phyloP scores from a whole-genome alignment of 2,888 invertebrate genomes.

The Sinopyrophorus schimmeli region DNA sequence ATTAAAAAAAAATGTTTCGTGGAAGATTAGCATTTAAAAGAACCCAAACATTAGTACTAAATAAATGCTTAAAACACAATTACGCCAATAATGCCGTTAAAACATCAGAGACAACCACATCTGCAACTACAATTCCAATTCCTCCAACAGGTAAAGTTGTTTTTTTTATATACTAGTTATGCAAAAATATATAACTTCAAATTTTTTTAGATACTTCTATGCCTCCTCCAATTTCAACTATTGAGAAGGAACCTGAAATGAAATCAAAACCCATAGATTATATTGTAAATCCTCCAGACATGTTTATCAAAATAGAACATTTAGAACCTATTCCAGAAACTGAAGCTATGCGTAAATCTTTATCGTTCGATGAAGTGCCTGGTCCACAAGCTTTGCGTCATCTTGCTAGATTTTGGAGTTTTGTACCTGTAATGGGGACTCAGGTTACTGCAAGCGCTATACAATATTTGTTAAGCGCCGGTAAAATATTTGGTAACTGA shows the following conservation, averaged over 20 bases:
- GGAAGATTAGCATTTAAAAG: too few relatives aligned
- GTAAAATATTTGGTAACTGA: slow-evolving; percentile 54
- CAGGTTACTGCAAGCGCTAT: slow-evolving; percentile 61
- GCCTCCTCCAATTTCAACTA: not conserved
- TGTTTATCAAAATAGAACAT: slow-evolving; percentile 33
- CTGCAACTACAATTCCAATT: not conserved
- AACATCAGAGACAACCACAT: not conserved
- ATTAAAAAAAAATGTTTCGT: too few relatives aligned
- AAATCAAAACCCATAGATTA: slow-evolving; percentile 7
- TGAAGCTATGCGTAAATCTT: slow-evolving; percentile 37
- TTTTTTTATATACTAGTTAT: not conserved
- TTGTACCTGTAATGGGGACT: slow-evolving; percentile 65
- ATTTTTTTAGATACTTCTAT: not conserved
- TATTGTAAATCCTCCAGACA: slow-evolving; percentile 9
- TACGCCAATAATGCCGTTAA: not conserved
- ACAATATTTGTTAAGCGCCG: slow-evolving; percentile 59
- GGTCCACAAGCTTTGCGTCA: slow-evolving; percentile 64
- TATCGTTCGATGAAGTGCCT: slow-evolving; percentile 66
- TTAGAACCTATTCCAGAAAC: slow-evolving; percentile 28
- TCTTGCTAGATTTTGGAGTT: slow-evolving; percentile 62
- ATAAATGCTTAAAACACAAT: too few relatives aligned
- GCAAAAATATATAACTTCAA: not conserved
- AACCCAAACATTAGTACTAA: too few relatives aligned
- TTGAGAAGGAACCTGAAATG: not conserved
- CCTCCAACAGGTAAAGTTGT: not conserved